Evolutionary conservation across 2,888 invertebrate genomes (phyloP).

Genomic region (Leptopilina drosophilae): DNA sequence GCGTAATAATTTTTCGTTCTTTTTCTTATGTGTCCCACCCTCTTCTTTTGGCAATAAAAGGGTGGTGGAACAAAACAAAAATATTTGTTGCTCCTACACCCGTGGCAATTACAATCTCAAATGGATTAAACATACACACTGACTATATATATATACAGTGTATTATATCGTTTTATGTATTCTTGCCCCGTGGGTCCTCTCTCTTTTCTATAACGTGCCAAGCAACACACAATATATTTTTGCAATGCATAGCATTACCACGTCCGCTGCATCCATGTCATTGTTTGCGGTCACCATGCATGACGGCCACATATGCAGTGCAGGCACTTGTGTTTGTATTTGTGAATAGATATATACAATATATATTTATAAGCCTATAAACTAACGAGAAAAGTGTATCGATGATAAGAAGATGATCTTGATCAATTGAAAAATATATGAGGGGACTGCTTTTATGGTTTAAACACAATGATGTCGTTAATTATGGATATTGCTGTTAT

Average conservation of each 20-base stretch:
- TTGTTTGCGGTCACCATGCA: slow-evolving; percentile 71
- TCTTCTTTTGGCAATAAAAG: too few species aligned
- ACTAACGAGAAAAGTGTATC: slow-evolving; percentile 18
- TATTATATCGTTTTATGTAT: slow-evolving; percentile 39
- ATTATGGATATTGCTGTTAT: background rate
- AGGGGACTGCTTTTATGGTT: background rate
- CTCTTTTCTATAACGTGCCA: slow-evolving; percentile 50
- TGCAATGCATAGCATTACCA: slow-evolving; percentile 70
- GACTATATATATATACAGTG: slow-evolving; percentile 20
- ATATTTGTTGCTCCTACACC: too few species aligned
- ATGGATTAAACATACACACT: slow-evolving; percentile 17
- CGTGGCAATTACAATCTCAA: slow-evolving; percentile 55
- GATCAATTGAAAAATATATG: slow-evolving; percentile 1
- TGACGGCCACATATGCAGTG: slow-evolving; percentile 62
- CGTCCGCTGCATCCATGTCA: slow-evolving; percentile 70
- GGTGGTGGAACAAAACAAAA: too few species aligned
- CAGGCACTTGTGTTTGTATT: slow-evolving; percentile 47
- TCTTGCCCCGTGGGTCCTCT: slow-evolving; percentile 42
- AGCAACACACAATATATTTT: slow-evolving; percentile 65
- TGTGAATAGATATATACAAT: background rate
- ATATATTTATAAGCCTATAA: slow-evolving; percentile 25
- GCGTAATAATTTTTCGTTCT: too few species aligned
- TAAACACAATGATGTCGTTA: slow-evolving; percentile 1
- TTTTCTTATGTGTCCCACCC: too few species aligned
- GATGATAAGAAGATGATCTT: slow-evolving; percentile 14